Base-by-base conservation (phyloP, 2,888 invertebrate species). In the Brachynemurus nebulosus region DNA sequence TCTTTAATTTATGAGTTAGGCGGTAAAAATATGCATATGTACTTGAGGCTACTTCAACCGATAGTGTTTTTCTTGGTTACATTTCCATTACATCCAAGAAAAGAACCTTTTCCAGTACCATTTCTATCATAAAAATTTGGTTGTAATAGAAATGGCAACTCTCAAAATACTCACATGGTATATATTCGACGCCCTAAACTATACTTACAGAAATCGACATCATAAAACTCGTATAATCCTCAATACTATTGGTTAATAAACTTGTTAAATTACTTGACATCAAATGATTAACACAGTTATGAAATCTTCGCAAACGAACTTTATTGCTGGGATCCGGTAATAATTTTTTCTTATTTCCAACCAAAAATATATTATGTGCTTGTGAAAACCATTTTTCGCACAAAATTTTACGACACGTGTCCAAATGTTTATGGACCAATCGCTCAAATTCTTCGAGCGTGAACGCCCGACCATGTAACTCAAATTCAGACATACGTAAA, bases 221-320 rank as follows among this genome's bases (percentile, higher is more conserved):
- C 25, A 93, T 72, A 52, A 85, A 86, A 40, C 81, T 68, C 1
- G 83, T 78, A 58, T 78, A 92, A 50, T 84, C 82, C 40, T 74
- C 67, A 55, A 92, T 72, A 4, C 91, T 91, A 53, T 80, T 75
- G 34, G 89, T 67, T 52, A 86, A 86, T 23, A 92, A 62, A 17
- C 77, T 76, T 60, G 91, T 89, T 45, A 95, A 66, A 55, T 91
- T 86, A 54, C 80, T 80, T 1, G 89, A 86, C 93, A 93, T 93
- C 33, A 92, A 69, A 20, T 82, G 80, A 1, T 82, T 82, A 2
- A 90, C 76, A 54, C 88, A 84, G 60, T 90, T 83, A 60, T 84
- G 92, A 63, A 91, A 91, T 36, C 77, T 76, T 53, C 73, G 76
- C 61, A 84, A 74, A 58, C 76, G 72, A 11, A 69, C 70, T 14